A percentile compares a stretch with the other conserved stretches of the same genome.
Conservation (phyloP, 2,888 invertebrate genomes). For the Cybosia mesomella region DNA sequence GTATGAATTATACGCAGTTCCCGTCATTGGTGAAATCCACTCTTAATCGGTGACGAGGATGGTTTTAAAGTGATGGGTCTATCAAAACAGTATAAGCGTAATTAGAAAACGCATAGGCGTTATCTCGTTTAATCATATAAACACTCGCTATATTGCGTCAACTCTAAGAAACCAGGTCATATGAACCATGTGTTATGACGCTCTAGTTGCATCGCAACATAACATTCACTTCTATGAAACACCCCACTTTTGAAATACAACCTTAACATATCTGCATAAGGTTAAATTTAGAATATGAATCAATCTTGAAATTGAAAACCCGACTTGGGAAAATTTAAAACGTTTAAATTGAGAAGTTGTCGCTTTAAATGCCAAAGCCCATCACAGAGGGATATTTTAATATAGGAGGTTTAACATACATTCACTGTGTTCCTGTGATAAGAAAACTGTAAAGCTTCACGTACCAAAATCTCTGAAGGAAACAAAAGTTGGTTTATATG, state of each 20-base stretch:
- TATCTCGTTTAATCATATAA: neutral
- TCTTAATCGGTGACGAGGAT: neutral
- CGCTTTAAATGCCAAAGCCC: neutral
- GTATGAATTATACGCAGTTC: no score
- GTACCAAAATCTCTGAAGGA: neutral
- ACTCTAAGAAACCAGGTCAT: slow-evolving; percentile 14
- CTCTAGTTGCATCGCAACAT: slow-evolving; percentile 3
- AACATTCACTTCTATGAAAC: neutral
- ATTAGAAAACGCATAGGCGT: neutral
- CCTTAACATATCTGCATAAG: neutral
- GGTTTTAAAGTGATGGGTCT: neutral
- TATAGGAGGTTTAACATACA: neutral
- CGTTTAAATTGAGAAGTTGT: slow-evolving; percentile 7
- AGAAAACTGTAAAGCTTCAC: neutral
- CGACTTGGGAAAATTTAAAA: neutral
- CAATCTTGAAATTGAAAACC: neutral
- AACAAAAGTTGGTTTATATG: neutral
- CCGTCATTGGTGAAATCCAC: no score
- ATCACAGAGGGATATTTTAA: neutral
- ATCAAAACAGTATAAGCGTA: neutral
- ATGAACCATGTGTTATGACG: slow-evolving; percentile 5
- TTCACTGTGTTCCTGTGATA: slow-evolving; percentile 5
- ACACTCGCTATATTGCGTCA: neutral
- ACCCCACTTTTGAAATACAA: neutral
- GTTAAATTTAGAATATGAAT: neutral